A percentile compares a stretch with the other conserved stretches of the same genome.
Conservation (phyloP, 1,140 invertebrate genomes). For the Rhopalosiphum padi region DNA sequence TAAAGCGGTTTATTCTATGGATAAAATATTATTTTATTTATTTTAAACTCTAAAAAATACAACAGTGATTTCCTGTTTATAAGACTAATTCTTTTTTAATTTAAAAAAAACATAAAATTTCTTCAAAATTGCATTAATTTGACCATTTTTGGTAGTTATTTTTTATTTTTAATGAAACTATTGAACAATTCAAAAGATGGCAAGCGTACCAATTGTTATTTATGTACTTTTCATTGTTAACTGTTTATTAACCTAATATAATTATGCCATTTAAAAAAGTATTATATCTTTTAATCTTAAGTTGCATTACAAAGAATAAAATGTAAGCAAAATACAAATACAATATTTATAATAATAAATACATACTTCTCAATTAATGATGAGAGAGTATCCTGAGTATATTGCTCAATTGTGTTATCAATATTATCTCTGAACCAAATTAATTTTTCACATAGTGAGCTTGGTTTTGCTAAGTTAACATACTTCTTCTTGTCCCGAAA, state of each 20-base stretch:
- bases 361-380: conserved; percentile 48
- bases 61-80: too few species aligned
- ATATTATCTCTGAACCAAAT: conserved; percentile 54
- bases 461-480: conserved; percentile 43
- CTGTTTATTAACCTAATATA: not conserved
- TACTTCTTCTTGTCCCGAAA: conserved; percentile 39
- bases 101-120: too few species aligned
- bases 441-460: conserved; percentile 47
- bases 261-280: not conserved
- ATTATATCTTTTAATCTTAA: not conserved
- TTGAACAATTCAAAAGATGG: not conserved
- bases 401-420: conserved; percentile 44
- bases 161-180: not conserved
- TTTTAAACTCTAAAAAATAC: too few species aligned
- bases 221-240: not conserved
- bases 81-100: too few species aligned
- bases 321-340: not conserved
- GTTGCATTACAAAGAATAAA: not conserved
- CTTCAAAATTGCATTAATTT: too few species aligned
- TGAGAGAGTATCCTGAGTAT: not conserved
- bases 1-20: too few species aligned
- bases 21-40: too few species aligned
- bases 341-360: not conserved
- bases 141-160: not conserved
- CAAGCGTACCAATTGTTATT: not conserved